These are phyloP conservation scores for Aradus depressus DNA, from an alignment of 2,888 invertebrate species.

Conservation along the genomic window DNA sequence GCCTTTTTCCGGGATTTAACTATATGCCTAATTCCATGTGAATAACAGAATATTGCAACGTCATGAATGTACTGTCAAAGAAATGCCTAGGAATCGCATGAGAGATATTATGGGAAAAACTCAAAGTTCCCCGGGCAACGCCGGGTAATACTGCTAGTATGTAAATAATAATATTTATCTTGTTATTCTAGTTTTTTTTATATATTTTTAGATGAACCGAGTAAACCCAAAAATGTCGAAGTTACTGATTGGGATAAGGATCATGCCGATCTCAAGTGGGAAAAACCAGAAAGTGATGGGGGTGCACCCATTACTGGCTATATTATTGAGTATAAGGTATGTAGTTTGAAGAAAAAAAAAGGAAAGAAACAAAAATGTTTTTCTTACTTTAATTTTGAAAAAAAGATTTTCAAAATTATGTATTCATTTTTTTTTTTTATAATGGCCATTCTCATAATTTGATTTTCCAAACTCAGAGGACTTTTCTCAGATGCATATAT, in stretches of 20 bases:
- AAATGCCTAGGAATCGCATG: no score
- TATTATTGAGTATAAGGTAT: conserved; percentile 73
- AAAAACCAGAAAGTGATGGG: conserved; percentile 84
- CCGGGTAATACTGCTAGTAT: not conserved
- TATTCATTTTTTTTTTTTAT: no score
- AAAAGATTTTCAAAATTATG: not conserved
- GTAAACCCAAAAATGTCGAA: conserved; percentile 84
- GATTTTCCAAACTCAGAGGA: no score
- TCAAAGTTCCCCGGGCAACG: no score
- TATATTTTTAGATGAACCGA: conserved; percentile 81
- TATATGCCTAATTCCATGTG: no score
- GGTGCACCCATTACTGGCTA: conserved; percentile 91
- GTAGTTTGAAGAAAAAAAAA: not conserved
- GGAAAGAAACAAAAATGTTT: not conserved
- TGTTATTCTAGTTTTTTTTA: no score
- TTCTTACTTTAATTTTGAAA: not conserved
- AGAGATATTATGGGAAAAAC: no score
- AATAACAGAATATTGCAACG: no score
- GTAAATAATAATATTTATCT: not conserved
- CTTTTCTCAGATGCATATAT: no score
- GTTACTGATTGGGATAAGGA: conserved; percentile 93
- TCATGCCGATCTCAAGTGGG: conserved; percentile 91
- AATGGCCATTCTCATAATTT: no score
- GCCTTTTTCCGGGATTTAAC: no score
- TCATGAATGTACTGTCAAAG: no score